A percentile compares a stretch with the other conserved stretches of the same genome.
phyloP scores from a whole-genome alignment of 2,113 vertebrate genomes.

The Cacatua alba region DNA sequence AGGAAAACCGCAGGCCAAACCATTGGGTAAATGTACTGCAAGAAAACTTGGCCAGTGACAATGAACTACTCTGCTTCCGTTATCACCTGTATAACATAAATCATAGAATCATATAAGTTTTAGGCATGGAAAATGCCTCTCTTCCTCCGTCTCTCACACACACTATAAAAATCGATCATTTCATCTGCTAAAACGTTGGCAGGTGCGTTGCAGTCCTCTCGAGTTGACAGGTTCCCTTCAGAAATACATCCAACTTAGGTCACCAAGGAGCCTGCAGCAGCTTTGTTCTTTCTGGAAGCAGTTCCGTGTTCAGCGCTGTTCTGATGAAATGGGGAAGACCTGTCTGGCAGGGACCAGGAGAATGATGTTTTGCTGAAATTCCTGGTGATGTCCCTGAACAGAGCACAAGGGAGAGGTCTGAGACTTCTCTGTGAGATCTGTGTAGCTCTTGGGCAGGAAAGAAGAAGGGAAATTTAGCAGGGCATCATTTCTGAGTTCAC shows the following conservation, averaged over 20 bases:
- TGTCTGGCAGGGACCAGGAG: neutral
- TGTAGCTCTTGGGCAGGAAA: neutral
- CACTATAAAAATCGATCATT: neutral
- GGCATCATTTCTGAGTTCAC: neutral
- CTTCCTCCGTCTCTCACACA: neutral
- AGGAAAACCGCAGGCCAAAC: neutral
- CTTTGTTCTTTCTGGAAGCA: neutral
- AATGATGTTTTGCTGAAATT: neutral
- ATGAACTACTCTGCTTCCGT: neutral
- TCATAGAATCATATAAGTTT: neutral
- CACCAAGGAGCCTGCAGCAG: neutral
- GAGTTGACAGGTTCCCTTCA: neutral
- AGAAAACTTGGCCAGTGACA: neutral
- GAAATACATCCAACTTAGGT: neutral
- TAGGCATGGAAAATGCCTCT: neutral
- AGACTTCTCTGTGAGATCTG: neutral
- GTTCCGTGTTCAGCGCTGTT: rapidly evolving
- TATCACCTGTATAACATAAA: neutral
- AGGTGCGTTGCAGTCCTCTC: neutral
- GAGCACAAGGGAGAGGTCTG: neutral
- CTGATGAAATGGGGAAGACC: neutral
- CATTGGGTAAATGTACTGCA: neutral
- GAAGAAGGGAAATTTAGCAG: neutral
- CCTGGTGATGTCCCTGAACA: neutral
- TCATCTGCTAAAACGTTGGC: neutral